Percentiles rank a stretch among this genome's conserved stretches.
These are phyloP conservation scores for Oncopeltus fasciatus DNA, from an alignment of 1,140 invertebrate genomes.

Conservation along the genomic window DNA sequence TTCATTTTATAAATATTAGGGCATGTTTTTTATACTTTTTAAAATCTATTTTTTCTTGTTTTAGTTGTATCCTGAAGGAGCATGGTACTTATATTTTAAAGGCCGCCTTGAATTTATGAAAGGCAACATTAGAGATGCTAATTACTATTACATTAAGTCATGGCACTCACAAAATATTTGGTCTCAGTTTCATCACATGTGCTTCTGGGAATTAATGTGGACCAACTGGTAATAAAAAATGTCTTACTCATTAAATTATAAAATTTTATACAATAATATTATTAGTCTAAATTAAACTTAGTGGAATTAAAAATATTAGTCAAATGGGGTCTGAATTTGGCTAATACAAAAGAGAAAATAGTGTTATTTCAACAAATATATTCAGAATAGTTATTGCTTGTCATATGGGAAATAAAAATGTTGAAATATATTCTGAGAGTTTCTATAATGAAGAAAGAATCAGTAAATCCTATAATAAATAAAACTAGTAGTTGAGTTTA, in stretches of 20 bases:
- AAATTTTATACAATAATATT: no score
- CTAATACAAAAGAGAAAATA: no score
- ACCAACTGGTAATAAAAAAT: constrained; percentile 48
- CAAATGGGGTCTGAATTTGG: no score
- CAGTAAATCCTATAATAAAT: no score
- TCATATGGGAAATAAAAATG: no score
- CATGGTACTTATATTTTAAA: constrained; percentile 86
- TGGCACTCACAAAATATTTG: constrained; percentile 74
- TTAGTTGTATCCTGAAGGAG: constrained; percentile 62
- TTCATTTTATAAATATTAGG: neutral
- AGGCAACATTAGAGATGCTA: constrained; percentile 59
- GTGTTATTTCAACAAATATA: no score
- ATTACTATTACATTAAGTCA: constrained; percentile 65
- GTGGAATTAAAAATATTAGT: no score
- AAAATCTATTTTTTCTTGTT: constrained; percentile 20
- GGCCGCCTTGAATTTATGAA: constrained; percentile 68
- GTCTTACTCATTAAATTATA: neutral
- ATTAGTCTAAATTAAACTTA: no score
- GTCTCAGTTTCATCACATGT: constrained; percentile 88
- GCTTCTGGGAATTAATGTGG: constrained; percentile 93
- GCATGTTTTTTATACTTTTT: constrained; percentile 3
- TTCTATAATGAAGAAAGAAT: no score
- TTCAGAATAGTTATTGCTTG: no score
- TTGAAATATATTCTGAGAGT: no score
- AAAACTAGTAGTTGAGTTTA: no score